Conservation (phyloP, 1,140 invertebrate species). For the Nasonia giraulti region DNA sequence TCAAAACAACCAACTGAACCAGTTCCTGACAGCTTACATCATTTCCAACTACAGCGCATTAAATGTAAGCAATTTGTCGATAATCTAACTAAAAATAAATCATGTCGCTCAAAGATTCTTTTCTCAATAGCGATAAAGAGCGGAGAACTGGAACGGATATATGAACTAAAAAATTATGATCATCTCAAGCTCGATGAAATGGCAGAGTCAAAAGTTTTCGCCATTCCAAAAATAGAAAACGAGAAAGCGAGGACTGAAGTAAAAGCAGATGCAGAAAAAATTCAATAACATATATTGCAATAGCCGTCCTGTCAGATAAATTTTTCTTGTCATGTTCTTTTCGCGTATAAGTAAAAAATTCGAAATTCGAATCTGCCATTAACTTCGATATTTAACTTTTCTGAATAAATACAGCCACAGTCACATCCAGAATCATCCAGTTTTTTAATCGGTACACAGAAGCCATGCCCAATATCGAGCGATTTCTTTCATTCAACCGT, state of each 20-base stretch:
- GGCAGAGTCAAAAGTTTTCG: conserved; percentile 12
- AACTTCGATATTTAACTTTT: no score
- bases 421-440: no score
- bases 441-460: no score
- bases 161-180: conserved; percentile 64
- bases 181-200: conserved; percentile 56
- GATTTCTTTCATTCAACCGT: neutral
- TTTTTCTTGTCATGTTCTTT: neutral
- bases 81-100: conserved; percentile 25
- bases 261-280: neutral
- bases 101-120: neutral
- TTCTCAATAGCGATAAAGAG: conserved; percentile 51
- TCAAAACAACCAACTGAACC: neutral
- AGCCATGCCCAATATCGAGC: neutral
- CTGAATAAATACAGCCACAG: no score
- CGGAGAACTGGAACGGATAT: conserved; percentile 55
- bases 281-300: neutral
- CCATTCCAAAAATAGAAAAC: neutral
- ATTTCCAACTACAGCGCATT: conserved; percentile 30
- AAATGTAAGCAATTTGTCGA: conserved; percentile 35
- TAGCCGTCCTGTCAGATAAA: neutral
- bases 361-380: neutral
- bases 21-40: neutral
- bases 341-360: neutral
- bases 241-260: neutral